These are phyloP conservation scores for Trematocara zebra DNA, from an alignment of 2,113 vertebrate species.

Conservation along the genomic window DNA sequence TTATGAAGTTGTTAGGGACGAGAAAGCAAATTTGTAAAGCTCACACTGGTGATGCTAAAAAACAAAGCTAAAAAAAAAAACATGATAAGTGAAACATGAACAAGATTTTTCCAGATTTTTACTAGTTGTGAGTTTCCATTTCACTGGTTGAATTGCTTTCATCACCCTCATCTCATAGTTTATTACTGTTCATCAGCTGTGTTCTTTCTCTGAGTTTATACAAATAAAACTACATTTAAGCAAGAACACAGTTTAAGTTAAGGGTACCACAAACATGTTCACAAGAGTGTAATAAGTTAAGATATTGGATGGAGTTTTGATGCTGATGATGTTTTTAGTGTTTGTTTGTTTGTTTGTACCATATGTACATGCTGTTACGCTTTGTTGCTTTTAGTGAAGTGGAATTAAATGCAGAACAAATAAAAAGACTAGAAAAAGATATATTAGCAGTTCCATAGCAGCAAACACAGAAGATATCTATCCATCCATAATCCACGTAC, in stretches of 20 bases:
- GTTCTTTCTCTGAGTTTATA: constrained; percentile 8
- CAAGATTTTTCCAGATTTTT: constrained; percentile 16
- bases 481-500: neutral
- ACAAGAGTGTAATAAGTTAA: neutral
- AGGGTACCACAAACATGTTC: neutral
- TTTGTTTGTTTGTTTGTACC: neutral
- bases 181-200: constrained; percentile 33
- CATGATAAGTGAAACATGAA: constrained; percentile 5
- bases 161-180: constrained; percentile 17
- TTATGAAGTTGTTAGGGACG: neutral
- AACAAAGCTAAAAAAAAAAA: neutral
- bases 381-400: neutral
- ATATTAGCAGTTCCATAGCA: neutral
- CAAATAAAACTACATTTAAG: neutral
- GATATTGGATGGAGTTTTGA: neutral
- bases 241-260: neutral
- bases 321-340: neutral
- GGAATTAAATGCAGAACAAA: neutral
- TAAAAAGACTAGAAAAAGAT: neutral
- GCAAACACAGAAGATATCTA: neutral
- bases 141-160: constrained; percentile 17
- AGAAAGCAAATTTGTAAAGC: constrained; percentile 12
- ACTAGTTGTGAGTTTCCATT: constrained; percentile 2
- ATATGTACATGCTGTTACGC: neutral
- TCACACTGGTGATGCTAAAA: constrained; percentile 7